Conservation (phyloP, 2,113 vertebrate species). For the Lanius collurio region DNA sequence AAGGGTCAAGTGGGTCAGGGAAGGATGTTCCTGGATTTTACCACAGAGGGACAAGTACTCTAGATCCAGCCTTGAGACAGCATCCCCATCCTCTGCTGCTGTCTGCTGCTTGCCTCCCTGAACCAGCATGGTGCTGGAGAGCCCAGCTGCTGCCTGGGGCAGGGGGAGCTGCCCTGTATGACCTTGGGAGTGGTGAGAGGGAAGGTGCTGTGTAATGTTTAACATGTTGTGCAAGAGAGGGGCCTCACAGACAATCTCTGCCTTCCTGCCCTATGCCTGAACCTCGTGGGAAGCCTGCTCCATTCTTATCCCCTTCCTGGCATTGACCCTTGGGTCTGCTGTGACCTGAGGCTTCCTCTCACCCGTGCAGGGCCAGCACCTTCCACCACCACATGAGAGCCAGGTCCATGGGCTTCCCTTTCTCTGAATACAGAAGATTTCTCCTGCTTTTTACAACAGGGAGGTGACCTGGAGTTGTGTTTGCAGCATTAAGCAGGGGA, state of each 20-base stretch:
- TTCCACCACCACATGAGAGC: accelerated
- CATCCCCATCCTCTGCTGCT: neutral
- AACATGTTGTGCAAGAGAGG: neutral
- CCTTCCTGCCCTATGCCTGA: neutral
- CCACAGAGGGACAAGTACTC: neutral
- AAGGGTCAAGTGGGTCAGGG: neutral
- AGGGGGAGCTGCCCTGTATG: neutral
- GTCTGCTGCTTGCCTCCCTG: neutral
- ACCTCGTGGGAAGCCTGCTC: neutral
- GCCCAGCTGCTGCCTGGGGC: neutral
- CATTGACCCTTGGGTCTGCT: neutral
- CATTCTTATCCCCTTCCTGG: conserved; percentile 30
- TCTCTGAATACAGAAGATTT: neutral
- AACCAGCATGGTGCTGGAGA: neutral
- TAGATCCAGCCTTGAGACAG: neutral
- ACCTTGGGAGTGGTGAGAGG: accelerated
- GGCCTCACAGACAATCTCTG: neutral
- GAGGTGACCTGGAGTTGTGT: neutral
- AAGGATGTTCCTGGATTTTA: neutral
- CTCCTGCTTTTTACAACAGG: neutral
- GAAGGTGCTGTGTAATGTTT: neutral
- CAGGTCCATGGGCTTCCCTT: neutral
- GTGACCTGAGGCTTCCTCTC: neutral
- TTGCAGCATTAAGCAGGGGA: neutral
- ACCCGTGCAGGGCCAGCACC: neutral